Base-by-base conservation (phyloP, 2,113 vertebrate genomes). In the Coptodon bakossiorum region DNA sequence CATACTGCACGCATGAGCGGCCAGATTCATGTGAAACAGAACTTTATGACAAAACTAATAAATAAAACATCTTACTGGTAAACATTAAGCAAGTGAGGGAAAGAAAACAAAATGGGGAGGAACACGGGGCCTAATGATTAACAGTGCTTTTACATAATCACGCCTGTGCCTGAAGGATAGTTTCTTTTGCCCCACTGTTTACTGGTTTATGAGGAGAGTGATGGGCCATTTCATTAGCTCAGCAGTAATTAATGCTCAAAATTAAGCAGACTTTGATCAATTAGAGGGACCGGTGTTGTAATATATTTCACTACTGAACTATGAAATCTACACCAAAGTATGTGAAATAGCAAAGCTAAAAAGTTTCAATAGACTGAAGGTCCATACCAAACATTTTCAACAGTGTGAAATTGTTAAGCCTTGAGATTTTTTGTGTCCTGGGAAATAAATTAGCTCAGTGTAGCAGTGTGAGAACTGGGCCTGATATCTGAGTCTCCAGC, bases 1-100 rank as follows among this genome's bases (percentile, higher is more conserved):
- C 95, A 97, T 97, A 96, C 96, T 95, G 95, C 95, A 98, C 97
- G 97, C 97, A 97, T 97, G 96, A 98, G 94, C 92, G 95, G 90
- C 93, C 94, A 95, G 95, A 95, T 91, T 31, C 94, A 96, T 96
- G 96, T 96, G 96, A 96, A 97, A 95, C 95, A 96, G 92, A 96
- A 94, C 83, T 96, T 86, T 96, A 95, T 96, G 96, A 97, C 95
- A 97, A 97, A 97, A 94, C 94, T 95, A 96, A 97, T 97, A 97
- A 97, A 97, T 96, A 97, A 97, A 97, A 97, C 95, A 96, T 95
- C 91, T 95, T 95, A 92, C 92, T 95, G 96, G 93, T 97, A 97
- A 97, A 96, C 93, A 96, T 95, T 95, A 95, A 94, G 90, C 90
- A 91, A 94, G 87, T 90, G 93, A 88, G 92, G 92, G 92, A 91